A percentile compares a stretch with the other conserved stretches of the same genome.
These are phyloP conservation scores for Microplitis mediator DNA, from an alignment of 1,140 invertebrate genomes.

Conservation along the genomic window DNA sequence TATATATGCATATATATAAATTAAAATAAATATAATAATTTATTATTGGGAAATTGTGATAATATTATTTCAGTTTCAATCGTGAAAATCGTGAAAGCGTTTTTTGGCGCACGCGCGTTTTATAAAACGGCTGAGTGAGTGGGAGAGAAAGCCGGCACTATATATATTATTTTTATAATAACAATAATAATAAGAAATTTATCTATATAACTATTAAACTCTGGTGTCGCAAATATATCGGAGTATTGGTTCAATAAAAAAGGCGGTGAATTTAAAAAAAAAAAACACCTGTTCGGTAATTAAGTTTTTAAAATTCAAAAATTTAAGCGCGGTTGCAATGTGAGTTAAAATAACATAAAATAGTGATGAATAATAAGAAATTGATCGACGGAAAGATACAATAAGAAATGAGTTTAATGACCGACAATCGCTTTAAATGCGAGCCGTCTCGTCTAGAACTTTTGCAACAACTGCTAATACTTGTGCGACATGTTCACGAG, in stretches of 20 bases:
- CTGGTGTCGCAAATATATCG: no score
- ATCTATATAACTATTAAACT: not conserved
- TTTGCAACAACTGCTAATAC: no score
- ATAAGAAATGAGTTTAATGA: slow-evolving; percentile 14
- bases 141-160: slow-evolving; percentile 18
- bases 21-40: no score
- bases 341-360: not conserved
- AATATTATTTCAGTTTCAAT: not conserved
- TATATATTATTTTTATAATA: not conserved
- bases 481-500: not conserved
- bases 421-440: slow-evolving; percentile 9
- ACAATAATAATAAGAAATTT: not conserved
- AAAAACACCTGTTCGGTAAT: no score
- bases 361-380: not conserved
- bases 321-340: not conserved
- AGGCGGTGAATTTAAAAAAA: not conserved
- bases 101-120: slow-evolving; percentile 13
- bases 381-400: slow-evolving; percentile 3
- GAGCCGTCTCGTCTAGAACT: not conserved
- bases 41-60: not conserved
- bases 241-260: not conserved
- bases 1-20: no score
- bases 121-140: slow-evolving; percentile 11
- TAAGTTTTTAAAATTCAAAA: no score
- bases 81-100: slow-evolving; percentile 19